Percentiles rank a stretch among this genome's conserved stretches.
These are phyloP conservation scores for Odontomachus brunneus DNA, from an alignment of 1,140 invertebrate species.

Conservation along the genomic window DNA sequence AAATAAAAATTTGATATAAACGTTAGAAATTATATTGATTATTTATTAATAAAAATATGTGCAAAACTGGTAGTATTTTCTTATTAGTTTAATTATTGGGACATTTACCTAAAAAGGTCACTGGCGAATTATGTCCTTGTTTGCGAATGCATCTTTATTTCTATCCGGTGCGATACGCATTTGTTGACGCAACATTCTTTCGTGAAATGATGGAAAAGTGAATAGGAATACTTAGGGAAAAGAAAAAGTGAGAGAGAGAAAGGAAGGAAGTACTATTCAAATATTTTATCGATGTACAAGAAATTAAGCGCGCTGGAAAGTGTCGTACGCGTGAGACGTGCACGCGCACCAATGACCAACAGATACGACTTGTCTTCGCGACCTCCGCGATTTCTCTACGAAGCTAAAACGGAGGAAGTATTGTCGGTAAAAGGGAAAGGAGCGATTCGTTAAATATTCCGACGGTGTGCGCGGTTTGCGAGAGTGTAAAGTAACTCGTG, in stretches of 20 bases:
- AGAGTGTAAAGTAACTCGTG: constrained; percentile 19
- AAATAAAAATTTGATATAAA: too few relatives aligned
- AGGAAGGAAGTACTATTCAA: neutral
- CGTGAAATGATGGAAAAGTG: neutral
- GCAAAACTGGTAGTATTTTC: too few relatives aligned
- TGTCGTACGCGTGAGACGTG: neutral
- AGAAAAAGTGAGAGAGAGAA: constrained; percentile 13
- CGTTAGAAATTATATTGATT: too few relatives aligned
- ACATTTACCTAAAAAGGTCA: too few relatives aligned
- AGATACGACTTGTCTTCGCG: constrained; percentile 28
- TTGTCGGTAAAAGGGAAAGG: constrained; percentile 66
- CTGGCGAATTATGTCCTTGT: neutral
- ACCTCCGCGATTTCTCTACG: constrained; percentile 67
- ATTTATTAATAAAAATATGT: too few relatives aligned
- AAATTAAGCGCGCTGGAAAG: constrained; percentile 67
- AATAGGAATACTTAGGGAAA: neutral
- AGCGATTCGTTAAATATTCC: constrained; percentile 42
- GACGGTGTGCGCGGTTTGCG: neutral
- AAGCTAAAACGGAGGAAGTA: constrained; percentile 45
- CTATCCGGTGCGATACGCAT: neutral
- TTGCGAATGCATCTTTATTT: neutral
- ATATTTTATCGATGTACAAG: constrained; percentile 65
- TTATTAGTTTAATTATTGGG: too few relatives aligned
- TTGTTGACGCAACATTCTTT: neutral
- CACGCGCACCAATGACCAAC: constrained; percentile 15